Evolutionary conservation across 2,888 invertebrate genomes (phyloP).

Genomic region (Mantis religiosa): DNA sequence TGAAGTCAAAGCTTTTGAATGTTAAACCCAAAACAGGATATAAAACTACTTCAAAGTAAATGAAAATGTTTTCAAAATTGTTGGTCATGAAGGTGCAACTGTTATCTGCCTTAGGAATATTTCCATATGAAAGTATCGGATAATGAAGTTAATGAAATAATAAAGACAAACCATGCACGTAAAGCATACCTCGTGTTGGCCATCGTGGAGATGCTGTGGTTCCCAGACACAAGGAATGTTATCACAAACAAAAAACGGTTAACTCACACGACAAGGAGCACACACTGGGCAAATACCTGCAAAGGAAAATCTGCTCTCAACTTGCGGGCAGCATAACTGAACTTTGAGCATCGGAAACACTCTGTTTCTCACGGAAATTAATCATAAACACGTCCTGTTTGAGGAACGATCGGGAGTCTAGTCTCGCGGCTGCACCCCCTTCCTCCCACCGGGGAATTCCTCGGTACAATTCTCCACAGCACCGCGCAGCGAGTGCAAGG

Average conservation of each 20-base stretch:
- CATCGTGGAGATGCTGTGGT: neutral
- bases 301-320: conserved; percentile 8
- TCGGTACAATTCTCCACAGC: neutral
- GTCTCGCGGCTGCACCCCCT: neutral
- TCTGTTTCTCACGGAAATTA: neutral
- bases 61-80: too few relatives aligned
- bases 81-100: too few relatives aligned
- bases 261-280: neutral
- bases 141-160: neutral
- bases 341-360: neutral
- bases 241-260: neutral
- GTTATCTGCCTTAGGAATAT: too few relatives aligned
- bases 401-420: neutral
- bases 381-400: neutral
- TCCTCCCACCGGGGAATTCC: neutral
- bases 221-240: neutral
- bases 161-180: neutral
- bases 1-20: too few relatives aligned
- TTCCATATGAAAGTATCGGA: too few relatives aligned
- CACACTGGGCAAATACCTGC: conserved; percentile 13
- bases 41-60: too few relatives aligned
- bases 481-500: neutral
- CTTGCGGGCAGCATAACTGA: conserved; percentile 19
- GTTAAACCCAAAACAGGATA: too few relatives aligned
- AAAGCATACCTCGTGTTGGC: neutral